Evolutionary conservation across 2,888 invertebrate genomes (phyloP), one percentile per base, ranked within the genome.

Genomic region (Bellardia bayeri): DNA sequence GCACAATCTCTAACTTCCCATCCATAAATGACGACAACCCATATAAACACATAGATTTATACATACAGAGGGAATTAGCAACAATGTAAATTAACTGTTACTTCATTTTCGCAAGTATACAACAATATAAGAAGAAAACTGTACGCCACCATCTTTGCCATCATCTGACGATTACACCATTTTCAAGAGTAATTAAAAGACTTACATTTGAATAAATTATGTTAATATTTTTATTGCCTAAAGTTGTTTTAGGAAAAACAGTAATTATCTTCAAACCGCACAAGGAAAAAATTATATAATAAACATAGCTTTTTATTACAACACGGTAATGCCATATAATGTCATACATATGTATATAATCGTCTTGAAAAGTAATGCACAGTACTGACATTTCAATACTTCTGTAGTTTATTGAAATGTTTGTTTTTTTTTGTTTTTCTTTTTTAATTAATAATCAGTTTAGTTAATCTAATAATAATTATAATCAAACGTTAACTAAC

Each of bases 11-110:
- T 72, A 72, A 45, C 56, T 49, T 45, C 54, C 45, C 71, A 58
- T 56, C 37, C 64, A 71, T 30, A 83, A 56, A 66, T 72, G 74
- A 56, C 74, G 56, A 68, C 74, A 82, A 75, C 33, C 61, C 61
- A 49, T 58, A 76, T 51, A 9, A 42, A 54, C 51, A 5, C 11
- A 9, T 58, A 30, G 11, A 58, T 58, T 58, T 30, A 13, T 23
- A 58, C 33, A 58, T 13, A 11, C 3, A 11, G 3, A 23, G 23
- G 9, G 23, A 56, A 56, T 63, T 63, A 63, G 37, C 37, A 2
- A 63, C 37, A 37, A 37, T 63, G 40, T 7, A 33, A 63, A n/a
- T n/a, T 63, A n/a, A n/a, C 63, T 37, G 63, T 63, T 63, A 63
- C 37, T 63, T 63, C 13, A 14, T 33, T n/a, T 58, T 58, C 11